These are phyloP conservation scores for Drosophila merina DNA, from an alignment of 2,888 invertebrate genomes.

Conservation along the genomic window DNA sequence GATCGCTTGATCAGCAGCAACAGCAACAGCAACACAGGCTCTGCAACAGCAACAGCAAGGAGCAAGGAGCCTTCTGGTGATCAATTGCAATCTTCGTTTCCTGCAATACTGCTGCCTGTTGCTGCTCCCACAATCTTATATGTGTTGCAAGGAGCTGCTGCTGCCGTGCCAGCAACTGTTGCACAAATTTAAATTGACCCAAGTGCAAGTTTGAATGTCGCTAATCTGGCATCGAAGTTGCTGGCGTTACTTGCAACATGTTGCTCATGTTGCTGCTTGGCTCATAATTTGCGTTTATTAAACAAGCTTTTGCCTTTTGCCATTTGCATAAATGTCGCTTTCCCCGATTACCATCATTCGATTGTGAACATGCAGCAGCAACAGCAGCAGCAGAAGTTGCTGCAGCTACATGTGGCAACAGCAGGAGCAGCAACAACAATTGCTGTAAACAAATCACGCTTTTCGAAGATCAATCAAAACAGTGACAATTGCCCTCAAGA, in stretches of 20 bases:
- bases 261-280: slow-evolving; percentile 32
- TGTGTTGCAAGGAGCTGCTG: slow-evolving; percentile 49
- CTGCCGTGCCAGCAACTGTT: slow-evolving; percentile 67
- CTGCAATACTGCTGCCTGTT: slow-evolving; percentile 50
- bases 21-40: slow-evolving; percentile 57
- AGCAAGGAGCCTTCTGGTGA: slow-evolving; percentile 46
- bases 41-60: slow-evolving; percentile 38
- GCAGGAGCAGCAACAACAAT: slow-evolving; percentile 38
- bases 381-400: slow-evolving; percentile 17
- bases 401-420: slow-evolving; percentile 9
- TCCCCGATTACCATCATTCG: slow-evolving; percentile 57
- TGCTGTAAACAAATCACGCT: slow-evolving; percentile 75
- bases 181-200: slow-evolving; percentile 80
- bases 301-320: slow-evolving; percentile 54
- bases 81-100: slow-evolving; percentile 71
- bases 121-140: slow-evolving; percentile 74
- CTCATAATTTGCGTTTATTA: slow-evolving; percentile 79
- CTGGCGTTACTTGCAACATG: slow-evolving; percentile 59
- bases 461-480: slow-evolving; percentile 69
- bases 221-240: slow-evolving; percentile 66
- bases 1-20: slow-evolving; percentile 71
- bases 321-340: slow-evolving; percentile 71
- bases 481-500: slow-evolving; percentile 47
- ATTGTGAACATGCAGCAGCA: slow-evolving; percentile 34
- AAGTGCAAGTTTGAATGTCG: slow-evolving; percentile 78